These are phyloP conservation scores for Pteropus rufus DNA, from an alignment of 2,797 vertebrate species.

Conservation along the genomic window DNA sequence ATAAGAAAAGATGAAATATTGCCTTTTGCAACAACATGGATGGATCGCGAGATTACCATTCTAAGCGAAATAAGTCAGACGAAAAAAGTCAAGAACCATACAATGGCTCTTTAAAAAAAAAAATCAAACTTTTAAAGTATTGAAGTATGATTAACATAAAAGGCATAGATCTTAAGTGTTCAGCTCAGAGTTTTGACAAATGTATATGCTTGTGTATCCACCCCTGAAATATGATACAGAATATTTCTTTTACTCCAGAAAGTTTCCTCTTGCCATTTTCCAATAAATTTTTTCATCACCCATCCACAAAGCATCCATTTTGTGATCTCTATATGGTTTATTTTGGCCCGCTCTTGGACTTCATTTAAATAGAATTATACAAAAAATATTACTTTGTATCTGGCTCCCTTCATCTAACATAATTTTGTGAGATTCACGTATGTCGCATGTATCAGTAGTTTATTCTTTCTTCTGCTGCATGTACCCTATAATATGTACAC, in stretches of 20 bases:
- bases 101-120: background rate
- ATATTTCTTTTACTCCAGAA: background rate
- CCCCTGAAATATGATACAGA: background rate
- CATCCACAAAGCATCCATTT: background rate
- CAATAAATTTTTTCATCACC: background rate
- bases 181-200: background rate
- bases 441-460: background rate
- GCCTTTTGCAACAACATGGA: too few species aligned
- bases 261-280: background rate
- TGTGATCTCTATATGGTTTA: background rate
- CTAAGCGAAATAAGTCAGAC: too few species aligned
- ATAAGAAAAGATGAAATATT: too few species aligned
- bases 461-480: background rate
- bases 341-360: background rate
- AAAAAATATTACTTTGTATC: background rate
- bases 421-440: background rate
- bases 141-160: conserved; percentile 7
- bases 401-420: background rate
- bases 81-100: background rate
- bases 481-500: background rate
- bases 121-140: background rate
- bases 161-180: background rate
- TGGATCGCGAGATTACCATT: too few species aligned
- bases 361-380: background rate
- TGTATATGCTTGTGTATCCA: background rate